A percentile compares a stretch with the other conserved stretches of the same genome.
Conservation (phyloP, 2,113 vertebrate genomes). For the Oxygymnocypris stewartii region DNA sequence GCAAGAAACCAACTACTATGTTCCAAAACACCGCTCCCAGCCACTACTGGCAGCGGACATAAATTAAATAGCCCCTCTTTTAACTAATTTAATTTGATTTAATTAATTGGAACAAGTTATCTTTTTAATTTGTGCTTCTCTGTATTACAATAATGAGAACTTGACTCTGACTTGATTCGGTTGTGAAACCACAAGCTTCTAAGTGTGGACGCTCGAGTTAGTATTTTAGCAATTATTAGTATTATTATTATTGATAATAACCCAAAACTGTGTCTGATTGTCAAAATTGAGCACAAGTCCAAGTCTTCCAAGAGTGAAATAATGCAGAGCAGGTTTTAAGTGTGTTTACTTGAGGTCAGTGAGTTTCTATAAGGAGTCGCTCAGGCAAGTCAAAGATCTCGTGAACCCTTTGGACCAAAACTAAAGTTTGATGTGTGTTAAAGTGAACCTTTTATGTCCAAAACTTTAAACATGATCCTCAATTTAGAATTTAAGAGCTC, state of each 20-base stretch:
- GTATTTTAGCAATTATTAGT: neutral
- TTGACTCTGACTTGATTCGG: neutral
- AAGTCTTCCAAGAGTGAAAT: neutral
- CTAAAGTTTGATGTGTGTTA: neutral
- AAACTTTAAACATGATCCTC: neutral
- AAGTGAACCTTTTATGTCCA: neutral
- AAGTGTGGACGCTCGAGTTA: no score
- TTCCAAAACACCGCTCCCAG: neutral
- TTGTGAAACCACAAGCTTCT: neutral
- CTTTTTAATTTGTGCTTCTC: neutral
- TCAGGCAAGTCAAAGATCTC: conserved; percentile 3
- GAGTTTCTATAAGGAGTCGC: conserved; percentile 1
- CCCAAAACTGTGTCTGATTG: neutral
- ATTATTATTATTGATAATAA: neutral
- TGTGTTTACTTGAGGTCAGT: conserved; percentile 8
- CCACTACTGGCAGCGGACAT: neutral
- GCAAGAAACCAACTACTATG: neutral
- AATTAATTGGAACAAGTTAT: neutral
- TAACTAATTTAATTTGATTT: neutral
- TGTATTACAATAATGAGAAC: neutral
- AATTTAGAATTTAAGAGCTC: neutral
- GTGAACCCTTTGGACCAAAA: neutral
- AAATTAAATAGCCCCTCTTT: neutral
- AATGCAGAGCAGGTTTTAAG: neutral
- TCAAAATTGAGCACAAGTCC: conserved; percentile 7